Base-by-base conservation (phyloP, 1,140 invertebrate species). In the Ceratosolen solmsi region DNA sequence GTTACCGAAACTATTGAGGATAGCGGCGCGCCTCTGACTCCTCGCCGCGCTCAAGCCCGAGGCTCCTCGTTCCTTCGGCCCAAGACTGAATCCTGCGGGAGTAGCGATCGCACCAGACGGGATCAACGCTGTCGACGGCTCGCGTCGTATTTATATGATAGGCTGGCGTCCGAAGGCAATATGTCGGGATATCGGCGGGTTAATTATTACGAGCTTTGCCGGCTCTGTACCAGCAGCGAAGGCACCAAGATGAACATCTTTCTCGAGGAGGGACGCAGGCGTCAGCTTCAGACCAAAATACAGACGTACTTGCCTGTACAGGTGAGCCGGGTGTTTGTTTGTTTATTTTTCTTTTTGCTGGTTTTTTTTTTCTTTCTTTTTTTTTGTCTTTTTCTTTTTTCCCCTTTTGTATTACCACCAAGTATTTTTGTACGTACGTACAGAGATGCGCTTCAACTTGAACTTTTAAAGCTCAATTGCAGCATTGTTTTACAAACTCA, bases 171-270 rank as follows among this genome's bases (percentile, higher is more conserved):
- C 63, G 27, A 30, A 33, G 49, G 13, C 36, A 56, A 73, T 58
- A 94, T 94, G 94, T 92, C 93, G 76, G 94, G 93, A 86, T 94
- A 95, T 85, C 93, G 93, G 82, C 92, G 93, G 83, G 94, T 95
- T 15, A 95, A 94, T 89, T 95, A 94, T 87, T 94, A 94, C 86
- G 94, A 95, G 90, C 89, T 95, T 74, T 95, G 94, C 86, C 92
- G 94, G 85, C 90, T 95, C 58, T 95, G 94, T 88, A 94, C 94
- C 20, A 93, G 93, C 46, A 94, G 93, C 86, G 93, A 93, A 82
- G 94, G 94, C 73, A 92, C 88, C 80, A 95, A 94, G 88, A 93
- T 94, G 80, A 93, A 95, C 86, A 94, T 95, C 80, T 95, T 94
- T 85, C 93, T 94, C 17, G 92, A 94, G 36, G 94, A 95, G 84